These are phyloP conservation scores for Mactra quadrangularis DNA, from an alignment of 1,140 invertebrate genomes.

Conservation along the genomic window DNA sequence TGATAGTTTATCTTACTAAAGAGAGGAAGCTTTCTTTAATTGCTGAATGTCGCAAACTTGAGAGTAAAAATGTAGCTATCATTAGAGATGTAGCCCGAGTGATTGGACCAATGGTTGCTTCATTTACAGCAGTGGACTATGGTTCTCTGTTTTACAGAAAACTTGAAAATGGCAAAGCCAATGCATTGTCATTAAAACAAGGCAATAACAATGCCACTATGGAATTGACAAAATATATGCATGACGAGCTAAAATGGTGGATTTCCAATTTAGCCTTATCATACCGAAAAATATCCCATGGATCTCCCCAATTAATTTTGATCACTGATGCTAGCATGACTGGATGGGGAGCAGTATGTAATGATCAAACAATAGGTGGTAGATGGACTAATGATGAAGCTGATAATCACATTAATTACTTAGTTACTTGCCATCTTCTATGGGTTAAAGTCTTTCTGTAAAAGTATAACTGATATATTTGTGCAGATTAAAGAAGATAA, in stretches of 20 bases:
- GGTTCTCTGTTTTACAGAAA: too few relatives aligned
- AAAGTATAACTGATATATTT: constrained; percentile 2
- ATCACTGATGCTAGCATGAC: constrained; percentile 6
- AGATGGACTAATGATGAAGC: constrained; percentile 26
- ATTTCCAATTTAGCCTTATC: not conserved
- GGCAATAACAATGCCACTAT: constrained; percentile 14
- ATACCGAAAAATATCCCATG: constrained; percentile 17
- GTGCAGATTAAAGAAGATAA: constrained; percentile 55
- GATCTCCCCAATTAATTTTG: not conserved
- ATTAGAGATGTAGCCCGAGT: constrained; percentile 24
- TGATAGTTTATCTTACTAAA: constrained; percentile 54
- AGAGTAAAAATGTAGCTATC: not conserved
- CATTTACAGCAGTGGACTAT: too few relatives aligned
- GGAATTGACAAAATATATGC: not conserved
- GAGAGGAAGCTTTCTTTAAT: constrained; percentile 39
- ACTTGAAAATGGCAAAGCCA: constrained; percentile 5
- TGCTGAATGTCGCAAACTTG: not conserved
- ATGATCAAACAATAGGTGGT: too few relatives aligned
- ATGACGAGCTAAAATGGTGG: constrained; percentile 19
- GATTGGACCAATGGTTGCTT: not conserved
- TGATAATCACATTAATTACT: constrained; percentile 16
- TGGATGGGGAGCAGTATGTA: constrained; percentile 34
- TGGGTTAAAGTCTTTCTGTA: constrained; percentile 29
- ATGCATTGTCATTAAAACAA: not conserved
- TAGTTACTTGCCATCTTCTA: constrained; percentile 35